Evolutionary conservation across 2,797 vertebrate genomes (phyloP), one percentile per base, ranked within the genome.

Genomic region (Tympanoctomys barrerae): DNA sequence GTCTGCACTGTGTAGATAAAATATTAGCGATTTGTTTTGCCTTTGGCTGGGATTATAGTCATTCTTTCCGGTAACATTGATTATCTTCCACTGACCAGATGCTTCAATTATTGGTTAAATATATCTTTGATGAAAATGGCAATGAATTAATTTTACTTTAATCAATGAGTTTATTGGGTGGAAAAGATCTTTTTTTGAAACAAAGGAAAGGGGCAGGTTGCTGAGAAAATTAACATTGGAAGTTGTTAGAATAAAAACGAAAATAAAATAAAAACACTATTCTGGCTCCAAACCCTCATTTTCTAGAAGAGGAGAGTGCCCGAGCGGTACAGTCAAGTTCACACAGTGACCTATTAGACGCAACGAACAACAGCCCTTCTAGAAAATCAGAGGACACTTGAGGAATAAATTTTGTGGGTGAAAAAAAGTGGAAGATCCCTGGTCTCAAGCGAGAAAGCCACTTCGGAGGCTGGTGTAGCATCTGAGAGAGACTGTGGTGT

Each of bases 381-480:
- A 85, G 86, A 24, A 70, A 49, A 91, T 68, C 75, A 95, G 96
- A 95, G 95, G 78, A 96, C 83, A 91, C 62, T n/a, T 87, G 92
- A 89, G 46, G 82, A 96, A 89, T 94, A 95, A 79, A 87, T 92
- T 92, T 78, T 19, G 36, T 87, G 82, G 95, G 75, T 49, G 86
- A 28, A 89, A 28, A 28, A 89, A 89, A 84, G 68, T 36, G 28
- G 22, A 66, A 52, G n/a, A 16, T 94, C 88, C 36, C 90, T 19
- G 28, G 84, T 87, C 31, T 82, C 18, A 24, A 68, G 89, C 46
- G 93, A 36, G 33, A 33, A 85, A 90, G 26, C 22, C 75, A 71
- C 9, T 57, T 7, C 21, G 39, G 33, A 89, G 3, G 36, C 61
- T 68, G 36, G 5, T 52, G 12, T 31, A 7, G 28, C 19, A 36